Percentiles rank a stretch among this genome's conserved stretches.
phyloP scores from a whole-genome alignment of 2,797 vertebrate species.

The Perodicticus potto region DNA sequence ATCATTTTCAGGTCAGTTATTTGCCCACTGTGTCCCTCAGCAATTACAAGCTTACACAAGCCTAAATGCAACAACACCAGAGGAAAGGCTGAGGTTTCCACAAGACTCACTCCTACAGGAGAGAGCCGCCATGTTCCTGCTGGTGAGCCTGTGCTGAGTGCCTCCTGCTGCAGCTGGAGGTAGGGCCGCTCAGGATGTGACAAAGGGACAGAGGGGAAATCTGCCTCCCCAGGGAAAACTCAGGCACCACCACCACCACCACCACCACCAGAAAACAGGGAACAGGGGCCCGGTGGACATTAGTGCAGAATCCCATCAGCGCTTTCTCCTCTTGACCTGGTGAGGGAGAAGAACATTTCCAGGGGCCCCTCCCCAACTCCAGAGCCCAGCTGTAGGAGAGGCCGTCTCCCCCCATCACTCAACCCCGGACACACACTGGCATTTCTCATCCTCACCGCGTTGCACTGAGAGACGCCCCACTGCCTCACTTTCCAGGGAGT shows the following conservation, averaged over 20 bases:
- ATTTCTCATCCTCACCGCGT: background rate
- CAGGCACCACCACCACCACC: background rate
- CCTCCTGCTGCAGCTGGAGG: background rate
- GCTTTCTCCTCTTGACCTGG: background rate
- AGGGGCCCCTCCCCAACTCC: background rate
- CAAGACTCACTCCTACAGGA: background rate
- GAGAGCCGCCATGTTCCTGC: background rate
- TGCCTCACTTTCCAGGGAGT: background rate
- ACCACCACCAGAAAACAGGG: background rate
- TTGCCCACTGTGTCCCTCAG: background rate
- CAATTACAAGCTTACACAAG: background rate
- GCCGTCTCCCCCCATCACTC: background rate
- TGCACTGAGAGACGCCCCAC: background rate
- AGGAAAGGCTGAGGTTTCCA: background rate
- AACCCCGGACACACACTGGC: background rate
- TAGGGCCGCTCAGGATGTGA: background rate
- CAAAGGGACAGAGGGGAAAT: background rate
- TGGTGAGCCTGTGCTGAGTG: background rate
- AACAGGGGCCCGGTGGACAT: background rate
- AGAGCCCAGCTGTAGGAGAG: background rate
- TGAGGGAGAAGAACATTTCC: background rate
- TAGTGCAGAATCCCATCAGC: background rate
- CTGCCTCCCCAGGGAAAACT: background rate
- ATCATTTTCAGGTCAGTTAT: background rate
- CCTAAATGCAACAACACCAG: background rate